Percentiles rank a stretch among this genome's conserved stretches.
Evolutionary conservation across 2,888 invertebrate species (phyloP).

Genomic region (Spodoptera littoralis): DNA sequence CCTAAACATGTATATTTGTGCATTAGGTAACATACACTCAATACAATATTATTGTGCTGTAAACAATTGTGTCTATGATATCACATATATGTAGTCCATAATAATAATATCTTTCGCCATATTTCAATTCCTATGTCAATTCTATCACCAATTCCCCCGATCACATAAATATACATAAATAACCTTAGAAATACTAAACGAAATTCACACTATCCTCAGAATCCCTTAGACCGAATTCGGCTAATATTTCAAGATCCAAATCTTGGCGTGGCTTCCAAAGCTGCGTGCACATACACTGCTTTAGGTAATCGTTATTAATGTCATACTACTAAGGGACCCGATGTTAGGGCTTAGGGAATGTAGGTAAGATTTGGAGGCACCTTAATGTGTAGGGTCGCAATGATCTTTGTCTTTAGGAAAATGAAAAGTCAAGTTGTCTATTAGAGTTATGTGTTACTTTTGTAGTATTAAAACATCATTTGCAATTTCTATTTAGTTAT

Average conservation of each 20-base stretch:
- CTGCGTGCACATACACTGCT: conserved; percentile 53
- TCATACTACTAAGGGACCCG: conserved; percentile 49
- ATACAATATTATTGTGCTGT: no score
- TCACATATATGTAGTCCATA: no score
- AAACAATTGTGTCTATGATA: no score
- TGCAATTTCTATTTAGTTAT: no score
- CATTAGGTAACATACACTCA: no score
- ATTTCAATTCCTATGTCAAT: no score
- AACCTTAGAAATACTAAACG: conserved; percentile 26
- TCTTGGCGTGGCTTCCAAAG: conserved; percentile 46
- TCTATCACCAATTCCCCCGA: no score
- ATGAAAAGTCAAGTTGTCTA: background rate
- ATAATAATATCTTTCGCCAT: no score
- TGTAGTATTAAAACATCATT: no score
- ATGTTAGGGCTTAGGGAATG: conserved; percentile 45
- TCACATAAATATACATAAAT: background rate
- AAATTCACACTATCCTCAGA: conserved; percentile 46
- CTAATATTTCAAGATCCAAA: conserved; percentile 60
- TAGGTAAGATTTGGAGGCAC: conserved; percentile 33
- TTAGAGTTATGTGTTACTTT: no score
- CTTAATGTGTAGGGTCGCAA: background rate
- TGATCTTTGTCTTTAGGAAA: conserved; percentile 1
- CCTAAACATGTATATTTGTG: no score
- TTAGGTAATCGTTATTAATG: conserved; percentile 57
- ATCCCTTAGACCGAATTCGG: conserved; percentile 46